phyloP scores from a whole-genome alignment of 2,888 invertebrate species.

The Sepioteuthis lessoniana region DNA sequence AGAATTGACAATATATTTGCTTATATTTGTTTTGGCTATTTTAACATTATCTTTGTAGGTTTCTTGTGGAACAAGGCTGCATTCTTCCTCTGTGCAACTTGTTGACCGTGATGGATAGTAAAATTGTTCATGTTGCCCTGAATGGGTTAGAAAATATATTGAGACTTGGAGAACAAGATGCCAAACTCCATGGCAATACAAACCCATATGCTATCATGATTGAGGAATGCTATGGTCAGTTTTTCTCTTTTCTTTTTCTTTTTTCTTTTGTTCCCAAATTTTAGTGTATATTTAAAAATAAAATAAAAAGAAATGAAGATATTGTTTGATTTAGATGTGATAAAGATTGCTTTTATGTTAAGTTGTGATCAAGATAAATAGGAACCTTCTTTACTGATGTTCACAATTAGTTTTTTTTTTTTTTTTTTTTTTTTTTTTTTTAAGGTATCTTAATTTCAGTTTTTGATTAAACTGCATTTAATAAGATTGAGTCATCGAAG shows the following conservation, averaged over 20 bases:
- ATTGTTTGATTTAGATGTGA: too few relatives aligned
- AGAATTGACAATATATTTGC: neutral
- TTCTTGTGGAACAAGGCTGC: constrained; percentile 82
- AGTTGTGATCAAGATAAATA: too few relatives aligned
- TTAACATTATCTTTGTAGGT: constrained; percentile 65
- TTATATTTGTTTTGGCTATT: neutral
- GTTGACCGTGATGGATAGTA: constrained; percentile 91
- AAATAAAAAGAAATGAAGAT: too few relatives aligned
- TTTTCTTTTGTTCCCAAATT: too few relatives aligned
- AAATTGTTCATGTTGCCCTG: constrained; percentile 93
- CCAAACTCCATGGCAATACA: constrained; percentile 80
- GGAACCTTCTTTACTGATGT: too few relatives aligned
- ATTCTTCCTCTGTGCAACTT: constrained; percentile 94
- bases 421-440: neutral
- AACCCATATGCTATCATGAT: constrained; percentile 93
- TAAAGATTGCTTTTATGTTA: too few relatives aligned
- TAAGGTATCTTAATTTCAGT: too few relatives aligned
- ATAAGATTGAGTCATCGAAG: too few relatives aligned
- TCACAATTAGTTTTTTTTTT: neutral
- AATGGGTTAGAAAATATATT: constrained; percentile 96
- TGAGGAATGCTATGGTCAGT: constrained; percentile 94
- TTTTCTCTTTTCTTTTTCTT: neutral
- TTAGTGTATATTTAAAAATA: neutral
- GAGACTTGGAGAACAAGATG: constrained; percentile 89
- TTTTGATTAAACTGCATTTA: too few relatives aligned